Base-by-base conservation (phyloP, 2,888 invertebrate species). In the Drosophila neonasuta region DNA sequence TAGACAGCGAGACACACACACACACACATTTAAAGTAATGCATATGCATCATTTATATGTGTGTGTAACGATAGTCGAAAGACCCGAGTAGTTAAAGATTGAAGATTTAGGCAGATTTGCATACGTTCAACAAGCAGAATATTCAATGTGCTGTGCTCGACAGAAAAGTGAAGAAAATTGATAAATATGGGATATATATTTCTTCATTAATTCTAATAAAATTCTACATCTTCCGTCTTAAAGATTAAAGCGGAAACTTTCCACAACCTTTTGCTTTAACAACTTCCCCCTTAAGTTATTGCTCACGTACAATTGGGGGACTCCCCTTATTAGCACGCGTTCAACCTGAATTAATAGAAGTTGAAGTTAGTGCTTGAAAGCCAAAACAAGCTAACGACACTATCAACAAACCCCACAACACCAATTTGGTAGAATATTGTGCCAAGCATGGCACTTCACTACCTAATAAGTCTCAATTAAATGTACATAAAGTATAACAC, bases 381-480 rank as follows among this genome's bases (percentile, higher is more conserved):
- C 20, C 30, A 42, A 45, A 62, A 55, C 51, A 61, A 59, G 61
- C 67, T 63, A 60, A 60, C 74, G 50, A 60, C 50, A 63, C 57
- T 57, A 73, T 66, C 70, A 74, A 67, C 73, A 63, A n/a, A 36
- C 36, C 36, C 63, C 50, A 64, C 64, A 45, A 51, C 52, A 50
- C 59, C 74, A 61, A 66, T 62, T 65, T 46, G 59, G 36, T 59
- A 68, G 32, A 65, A 65, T 59, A 62, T 58, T 60, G 57, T 52
- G 59, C 1, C 41, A 32, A 42, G 11, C 30, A 15, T 42, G 59
- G 36, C 77, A 77, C 68, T 83, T 79, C 79, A 68, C 54, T 69
- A 49, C 67, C 68, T 80, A 85, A 84, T 84, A 85, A 85, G 81
- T 83, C 83, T 77, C 83, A 84, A 85, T 84, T 85, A 84, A 84